Percentiles rank a stretch among this genome's conserved stretches.
Evolutionary conservation across 1,140 invertebrate genomes (phyloP).

Genomic region (Lasaia peninsularis): DNA sequence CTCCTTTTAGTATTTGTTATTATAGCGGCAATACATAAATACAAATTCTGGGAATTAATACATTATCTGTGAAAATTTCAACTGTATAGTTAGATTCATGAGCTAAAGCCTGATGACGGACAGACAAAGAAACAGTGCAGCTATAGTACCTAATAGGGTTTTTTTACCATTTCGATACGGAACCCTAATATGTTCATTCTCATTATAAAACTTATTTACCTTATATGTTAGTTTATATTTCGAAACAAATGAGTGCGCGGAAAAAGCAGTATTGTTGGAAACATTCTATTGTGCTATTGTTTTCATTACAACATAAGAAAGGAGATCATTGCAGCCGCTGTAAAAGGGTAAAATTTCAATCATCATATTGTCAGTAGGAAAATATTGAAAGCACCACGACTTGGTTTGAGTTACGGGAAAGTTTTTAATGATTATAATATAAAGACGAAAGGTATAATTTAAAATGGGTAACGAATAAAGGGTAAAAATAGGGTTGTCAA

Average conservation of each 20-base stretch:
- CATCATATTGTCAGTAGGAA: background rate
- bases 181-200: slow-evolving; percentile 1
- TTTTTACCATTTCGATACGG: background rate
- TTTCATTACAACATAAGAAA: background rate
- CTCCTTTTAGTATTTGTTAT: too few relatives aligned
- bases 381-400: background rate
- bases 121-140: background rate
- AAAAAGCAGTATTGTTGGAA: slow-evolving; percentile 15
- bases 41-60: too few relatives aligned
- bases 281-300: slow-evolving; percentile 17
- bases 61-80: too few relatives aligned
- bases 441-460: background rate
- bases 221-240: slow-evolving; percentile 14
- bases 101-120: background rate
- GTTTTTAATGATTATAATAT: slow-evolving; percentile 8
- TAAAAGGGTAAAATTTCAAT: slow-evolving; percentile 2
- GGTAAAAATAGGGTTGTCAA: background rate
- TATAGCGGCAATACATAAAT: too few relatives aligned
- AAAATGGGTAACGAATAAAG: slow-evolving; percentile 4
- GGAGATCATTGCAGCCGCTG: background rate
- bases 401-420: background rate
- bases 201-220: slow-evolving; percentile 9
- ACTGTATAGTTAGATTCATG: too few relatives aligned
- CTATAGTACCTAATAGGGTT: too few relatives aligned
- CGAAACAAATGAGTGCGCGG: slow-evolving; percentile 2